Conservation (phyloP, 2,797 vertebrate genomes). For the Melanotaenia maccullochi region DNA sequence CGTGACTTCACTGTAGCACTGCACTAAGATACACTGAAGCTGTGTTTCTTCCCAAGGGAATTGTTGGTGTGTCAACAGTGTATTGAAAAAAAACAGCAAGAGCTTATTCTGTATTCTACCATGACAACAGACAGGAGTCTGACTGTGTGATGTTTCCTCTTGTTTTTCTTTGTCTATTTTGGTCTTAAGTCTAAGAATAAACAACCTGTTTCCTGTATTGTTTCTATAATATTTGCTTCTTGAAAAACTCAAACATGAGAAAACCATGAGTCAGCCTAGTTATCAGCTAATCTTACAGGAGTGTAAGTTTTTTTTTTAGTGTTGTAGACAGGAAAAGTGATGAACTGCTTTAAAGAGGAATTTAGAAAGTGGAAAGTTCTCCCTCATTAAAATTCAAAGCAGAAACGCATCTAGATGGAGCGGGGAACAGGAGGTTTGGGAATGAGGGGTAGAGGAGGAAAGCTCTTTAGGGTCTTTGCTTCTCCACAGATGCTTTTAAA, state of each 20-base stretch:
- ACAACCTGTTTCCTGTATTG: constrained; percentile 42
- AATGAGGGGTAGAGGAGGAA: constrained; percentile 32
- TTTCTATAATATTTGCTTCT: constrained; percentile 19
- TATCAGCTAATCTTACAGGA: constrained; percentile 23
- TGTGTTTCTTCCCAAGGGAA: constrained; percentile 42
- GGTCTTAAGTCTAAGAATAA: constrained; percentile 69
- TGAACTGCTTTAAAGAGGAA: constrained; percentile 28
- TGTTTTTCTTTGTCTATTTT: constrained; percentile 59
- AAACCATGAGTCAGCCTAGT: constrained; percentile 30
- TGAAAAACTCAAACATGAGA: constrained; percentile 16
- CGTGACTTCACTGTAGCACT: constrained; percentile 36
- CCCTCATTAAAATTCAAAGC: constrained; percentile 65
- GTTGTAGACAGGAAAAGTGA: constrained; percentile 33
- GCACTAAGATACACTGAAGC: constrained; percentile 37
- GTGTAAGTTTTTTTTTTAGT: constrained; percentile 5
- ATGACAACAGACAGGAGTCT: constrained; percentile 33
- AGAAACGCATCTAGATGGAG: constrained; percentile 38
- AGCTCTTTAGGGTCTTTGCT: constrained; percentile 33
- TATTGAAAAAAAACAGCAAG: constrained; percentile 39
- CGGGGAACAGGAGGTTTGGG: constrained; percentile 53
- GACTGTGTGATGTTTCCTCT: constrained; percentile 42
- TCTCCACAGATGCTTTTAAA: constrained; percentile 54
- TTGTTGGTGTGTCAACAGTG: constrained; percentile 44
- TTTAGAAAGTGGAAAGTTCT: constrained; percentile 26
- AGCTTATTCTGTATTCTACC: constrained; percentile 41